Evolutionary conservation across 2,888 invertebrate genomes (phyloP).

Genomic region (Erpobdella octoculata): DNA sequence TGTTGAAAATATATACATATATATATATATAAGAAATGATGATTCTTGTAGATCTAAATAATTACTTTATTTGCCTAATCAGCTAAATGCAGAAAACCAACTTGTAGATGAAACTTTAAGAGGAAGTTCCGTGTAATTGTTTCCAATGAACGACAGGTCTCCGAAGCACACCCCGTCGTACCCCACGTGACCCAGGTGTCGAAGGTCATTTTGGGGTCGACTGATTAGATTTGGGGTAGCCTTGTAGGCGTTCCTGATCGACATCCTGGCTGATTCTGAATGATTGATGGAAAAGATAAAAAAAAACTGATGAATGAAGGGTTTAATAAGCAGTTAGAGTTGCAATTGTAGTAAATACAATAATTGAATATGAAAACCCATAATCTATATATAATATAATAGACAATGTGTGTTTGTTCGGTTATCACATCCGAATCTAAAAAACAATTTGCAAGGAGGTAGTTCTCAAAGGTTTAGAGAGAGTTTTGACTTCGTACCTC

Average conservation of each 20-base stretch:
- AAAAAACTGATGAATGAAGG: too few species aligned
- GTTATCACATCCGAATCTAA: background rate
- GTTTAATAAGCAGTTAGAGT: too few species aligned
- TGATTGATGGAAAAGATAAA: background rate
- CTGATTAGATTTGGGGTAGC: constrained; percentile 69
- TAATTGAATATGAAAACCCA: background rate
- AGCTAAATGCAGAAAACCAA: constrained; percentile 10
- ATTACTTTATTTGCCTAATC: too few species aligned
- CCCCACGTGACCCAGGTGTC: constrained; percentile 92
- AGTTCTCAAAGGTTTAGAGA: too few species aligned
- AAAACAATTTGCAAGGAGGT: too few species aligned
- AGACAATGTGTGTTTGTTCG: background rate
- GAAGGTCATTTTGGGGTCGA: constrained; percentile 87
- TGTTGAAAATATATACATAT: background rate
- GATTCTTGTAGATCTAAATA: too few species aligned
- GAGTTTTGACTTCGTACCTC: too few species aligned
- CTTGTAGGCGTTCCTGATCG: constrained; percentile 31
- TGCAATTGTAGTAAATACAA: background rate
- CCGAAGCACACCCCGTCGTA: constrained; percentile 94
- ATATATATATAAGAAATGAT: background rate
- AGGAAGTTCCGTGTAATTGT: constrained; percentile 60
- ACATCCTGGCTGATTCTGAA: constrained; percentile 37
- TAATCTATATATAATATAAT: too few species aligned
- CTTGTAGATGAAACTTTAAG: constrained; percentile 60
- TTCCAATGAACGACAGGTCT: constrained; percentile 67